Base-by-base conservation (phyloP, 2,797 vertebrate genomes). In the Cichlasoma orientale region DNA sequence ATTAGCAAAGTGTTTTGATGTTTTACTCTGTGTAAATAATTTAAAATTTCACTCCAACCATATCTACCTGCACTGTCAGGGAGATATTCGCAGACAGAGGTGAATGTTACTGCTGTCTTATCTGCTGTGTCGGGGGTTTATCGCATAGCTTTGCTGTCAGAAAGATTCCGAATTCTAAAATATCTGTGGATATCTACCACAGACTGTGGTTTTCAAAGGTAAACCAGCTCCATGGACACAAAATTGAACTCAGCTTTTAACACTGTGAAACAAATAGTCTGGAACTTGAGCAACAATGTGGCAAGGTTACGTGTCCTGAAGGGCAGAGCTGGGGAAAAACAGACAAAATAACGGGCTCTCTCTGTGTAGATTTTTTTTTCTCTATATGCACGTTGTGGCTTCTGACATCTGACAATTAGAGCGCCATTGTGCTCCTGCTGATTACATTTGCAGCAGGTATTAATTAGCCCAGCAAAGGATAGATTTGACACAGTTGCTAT, bases 371-470 rank as follows among this genome's bases (percentile, higher is more conserved):
- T 12, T 55, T 72, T 58, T 25, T 36, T 31, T 73, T 79, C 19
- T 52, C 3, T 47, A 31, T 50, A 23, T 57, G 47, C 56, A 75
- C 1, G 7, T 77, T 2, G 9, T 75, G 53, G 55, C 23, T 54
- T 79, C 86, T 77, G 69, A 79, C 61, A 77, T 80, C 78, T 85
- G 73, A 80, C 71, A 87, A 84, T 88, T 85, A 76, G 58, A 72
- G 72, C 61, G 66, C 56, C 79, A 71, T 77, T 90, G 56, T 72
- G 77, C 82, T 84, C 72, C 56, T 70, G 80, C 75, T 89, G 83
- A 91, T 90, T 82, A 29, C 80, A 80, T 87, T 81, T 89, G 58
- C 75, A 78, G 84, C 74, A 90, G 82, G 86, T 90, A 88, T 85
- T 88, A 91, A 90, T 93, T 83, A 89, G 59, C 75, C 78, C 10